Conservation (phyloP, 1,140 invertebrate genomes). For the Cotesia vestalis region DNA sequence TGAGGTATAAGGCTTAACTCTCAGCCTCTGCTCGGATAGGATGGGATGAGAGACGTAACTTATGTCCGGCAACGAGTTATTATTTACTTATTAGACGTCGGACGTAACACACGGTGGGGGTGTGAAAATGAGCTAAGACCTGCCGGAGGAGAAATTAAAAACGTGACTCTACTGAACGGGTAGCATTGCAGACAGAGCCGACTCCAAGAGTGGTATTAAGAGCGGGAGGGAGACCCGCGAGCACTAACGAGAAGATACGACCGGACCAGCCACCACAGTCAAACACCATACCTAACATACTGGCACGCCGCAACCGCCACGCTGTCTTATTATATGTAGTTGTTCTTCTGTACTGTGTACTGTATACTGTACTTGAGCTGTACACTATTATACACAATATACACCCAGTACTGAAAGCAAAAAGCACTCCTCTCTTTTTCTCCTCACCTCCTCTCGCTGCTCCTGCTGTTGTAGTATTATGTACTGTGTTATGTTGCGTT, state of each 20-base stretch:
- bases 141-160: slow-evolving; percentile 44
- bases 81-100: slow-evolving; percentile 44
- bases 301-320: slow-evolving; percentile 26
- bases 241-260: slow-evolving; percentile 48
- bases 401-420: no score
- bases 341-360: background rate
- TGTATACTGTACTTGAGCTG: background rate
- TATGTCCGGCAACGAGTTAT: slow-evolving; percentile 41
- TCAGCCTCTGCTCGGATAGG: no score
- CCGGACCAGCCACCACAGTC: slow-evolving; percentile 13
- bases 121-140: slow-evolving; percentile 44
- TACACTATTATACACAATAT: no score
- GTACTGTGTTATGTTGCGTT: slow-evolving; percentile 23
- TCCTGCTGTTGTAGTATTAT: slow-evolving; percentile 7
- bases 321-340: slow-evolving; percentile 19
- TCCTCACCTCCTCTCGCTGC: no score
- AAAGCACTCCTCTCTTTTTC: no score
- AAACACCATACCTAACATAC: slow-evolving; percentile 38
- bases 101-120: slow-evolving; percentile 21
- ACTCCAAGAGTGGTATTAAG: slow-evolving; percentile 8
- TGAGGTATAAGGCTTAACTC: background rate
- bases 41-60: slow-evolving; percentile 20
- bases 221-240: background rate
- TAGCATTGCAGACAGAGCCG: slow-evolving; percentile 29
- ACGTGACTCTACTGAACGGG: slow-evolving; percentile 43